These are phyloP conservation scores for Drosophila prostipennis DNA, from an alignment of 2,888 invertebrate genomes.

Conservation along the genomic window DNA sequence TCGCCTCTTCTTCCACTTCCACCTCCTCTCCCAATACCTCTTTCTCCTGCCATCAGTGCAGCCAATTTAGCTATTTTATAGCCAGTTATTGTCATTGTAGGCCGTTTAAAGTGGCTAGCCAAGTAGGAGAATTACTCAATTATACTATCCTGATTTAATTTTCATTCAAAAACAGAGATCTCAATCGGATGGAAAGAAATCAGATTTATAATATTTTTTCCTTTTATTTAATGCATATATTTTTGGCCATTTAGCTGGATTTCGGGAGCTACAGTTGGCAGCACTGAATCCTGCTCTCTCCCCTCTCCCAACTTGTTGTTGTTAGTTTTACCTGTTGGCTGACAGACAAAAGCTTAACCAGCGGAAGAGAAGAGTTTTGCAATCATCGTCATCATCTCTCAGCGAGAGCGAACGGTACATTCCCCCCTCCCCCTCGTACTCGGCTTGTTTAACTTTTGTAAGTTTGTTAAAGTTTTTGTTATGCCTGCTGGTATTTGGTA, in stretches of 20 bases:
- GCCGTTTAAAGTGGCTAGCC: neutral
- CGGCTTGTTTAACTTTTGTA: constrained; percentile 59
- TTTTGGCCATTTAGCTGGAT: neutral
- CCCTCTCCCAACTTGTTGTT: constrained; percentile 30
- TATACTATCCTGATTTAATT: too few relatives aligned
- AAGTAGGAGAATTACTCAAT: too few relatives aligned
- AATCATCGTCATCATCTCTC: constrained; percentile 57
- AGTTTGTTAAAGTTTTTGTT: constrained; percentile 72
- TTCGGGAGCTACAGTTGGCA: neutral
- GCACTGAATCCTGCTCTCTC: neutral
- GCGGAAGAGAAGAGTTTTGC: constrained; percentile 55
- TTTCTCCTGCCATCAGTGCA: neutral
- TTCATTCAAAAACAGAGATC: too few relatives aligned
- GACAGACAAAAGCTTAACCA: constrained; percentile 34
- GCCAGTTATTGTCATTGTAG: neutral
- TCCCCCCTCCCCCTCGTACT: neutral
- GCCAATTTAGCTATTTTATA: neutral
- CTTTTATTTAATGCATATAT: too few relatives aligned
- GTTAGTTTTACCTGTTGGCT: constrained; percentile 48
- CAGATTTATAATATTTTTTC: neutral
- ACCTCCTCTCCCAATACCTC: neutral
- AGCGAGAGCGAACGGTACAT: constrained; percentile 12
- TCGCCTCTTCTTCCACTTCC: constrained; percentile 35
- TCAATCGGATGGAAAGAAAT: too few relatives aligned
- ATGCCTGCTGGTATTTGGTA: constrained; percentile 53